phyloP scores from a whole-genome alignment of 1,140 invertebrate species.

The Ceratosolen fusciceps region DNA sequence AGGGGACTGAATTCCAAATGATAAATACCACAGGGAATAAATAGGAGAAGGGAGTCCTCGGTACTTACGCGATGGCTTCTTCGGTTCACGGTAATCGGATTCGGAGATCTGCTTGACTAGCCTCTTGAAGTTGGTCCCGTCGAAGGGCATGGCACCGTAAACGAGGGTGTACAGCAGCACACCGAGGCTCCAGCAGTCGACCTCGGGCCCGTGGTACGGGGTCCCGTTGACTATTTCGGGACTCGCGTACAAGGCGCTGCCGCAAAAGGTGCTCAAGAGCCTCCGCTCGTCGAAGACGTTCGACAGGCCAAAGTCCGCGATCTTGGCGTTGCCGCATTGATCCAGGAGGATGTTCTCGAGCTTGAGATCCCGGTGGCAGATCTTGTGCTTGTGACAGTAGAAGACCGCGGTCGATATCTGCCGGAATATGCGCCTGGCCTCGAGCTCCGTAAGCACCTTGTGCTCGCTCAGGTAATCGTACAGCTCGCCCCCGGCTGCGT shows the following conservation, averaged over 20 bases:
- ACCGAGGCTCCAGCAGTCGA: conserved; percentile 96
- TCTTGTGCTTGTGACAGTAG: conserved; percentile 99
- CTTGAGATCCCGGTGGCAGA: conserved; percentile 98
- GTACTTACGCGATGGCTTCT: conserved; percentile 89
- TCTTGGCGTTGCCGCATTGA: conserved; percentile 96
- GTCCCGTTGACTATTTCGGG: conserved; percentile 99
- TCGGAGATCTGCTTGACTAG: conserved; percentile 97
- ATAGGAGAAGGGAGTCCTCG: too few species aligned
- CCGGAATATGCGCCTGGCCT: conserved; percentile 95
- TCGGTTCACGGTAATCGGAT: conserved; percentile 97
- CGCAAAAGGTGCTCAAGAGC: conserved; percentile 95
- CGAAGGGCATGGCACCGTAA: conserved; percentile 99
- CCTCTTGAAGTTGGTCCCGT: conserved; percentile 97
- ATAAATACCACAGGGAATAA: too few species aligned
- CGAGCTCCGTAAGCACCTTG: conserved; percentile 90
- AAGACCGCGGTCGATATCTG: conserved; percentile 98
- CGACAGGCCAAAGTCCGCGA: conserved; percentile 98
- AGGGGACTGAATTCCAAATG: too few species aligned
- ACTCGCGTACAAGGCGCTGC: conserved; percentile 97
- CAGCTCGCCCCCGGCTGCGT: conserved; percentile 97
- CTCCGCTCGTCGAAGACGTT: conserved; percentile 96
- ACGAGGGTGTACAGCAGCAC: conserved; percentile 98
- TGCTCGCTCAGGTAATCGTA: conserved; percentile 97
- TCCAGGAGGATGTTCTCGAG: conserved; percentile 99
- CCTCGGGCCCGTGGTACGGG: conserved; percentile 97